phyloP scores from a whole-genome alignment of 1,140 invertebrate species.

The Aphidius gifuensis region DNA sequence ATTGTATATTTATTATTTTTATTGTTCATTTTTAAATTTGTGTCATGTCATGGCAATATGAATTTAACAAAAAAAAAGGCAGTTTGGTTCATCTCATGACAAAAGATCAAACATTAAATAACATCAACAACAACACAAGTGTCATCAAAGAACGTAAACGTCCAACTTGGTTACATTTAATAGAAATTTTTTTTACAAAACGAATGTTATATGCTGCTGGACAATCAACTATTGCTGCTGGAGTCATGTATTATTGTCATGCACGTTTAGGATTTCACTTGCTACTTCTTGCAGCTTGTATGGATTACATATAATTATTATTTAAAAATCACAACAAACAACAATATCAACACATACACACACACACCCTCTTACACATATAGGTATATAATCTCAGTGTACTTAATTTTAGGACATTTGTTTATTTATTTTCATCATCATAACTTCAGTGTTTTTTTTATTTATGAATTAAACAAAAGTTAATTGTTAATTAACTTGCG shows the following conservation, averaged over 20 bases:
- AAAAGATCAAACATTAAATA: constrained; percentile 10
- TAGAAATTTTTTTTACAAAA: constrained; percentile 35
- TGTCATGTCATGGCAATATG: constrained; percentile 30
- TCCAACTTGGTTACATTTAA: constrained; percentile 34
- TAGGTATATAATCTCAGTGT: no score
- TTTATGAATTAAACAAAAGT: no score
- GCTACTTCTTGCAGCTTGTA: constrained; percentile 33
- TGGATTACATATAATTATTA: constrained; percentile 29
- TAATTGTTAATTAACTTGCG: no score
- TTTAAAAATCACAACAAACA: not conserved
- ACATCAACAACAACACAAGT: not conserved
- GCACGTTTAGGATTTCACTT: constrained; percentile 31
- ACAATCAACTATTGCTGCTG: constrained; percentile 31
- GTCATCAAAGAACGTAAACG: constrained; percentile 20
- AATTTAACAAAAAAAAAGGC: constrained; percentile 22
- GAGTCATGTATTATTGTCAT: constrained; percentile 35
- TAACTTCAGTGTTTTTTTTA: not conserved
- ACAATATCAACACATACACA: not conserved
- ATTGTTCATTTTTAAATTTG: not conserved
- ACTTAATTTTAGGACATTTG: not conserved
- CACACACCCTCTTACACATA: no score
- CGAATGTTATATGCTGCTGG: constrained; percentile 35
- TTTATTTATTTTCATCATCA: constrained; percentile 1
- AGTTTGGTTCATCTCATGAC: constrained; percentile 22
- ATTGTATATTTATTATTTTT: no score